Percentiles rank a stretch among this genome's conserved stretches.
phyloP scores from a whole-genome alignment of 2,888 invertebrate genomes.

The Volucella bombylans region DNA sequence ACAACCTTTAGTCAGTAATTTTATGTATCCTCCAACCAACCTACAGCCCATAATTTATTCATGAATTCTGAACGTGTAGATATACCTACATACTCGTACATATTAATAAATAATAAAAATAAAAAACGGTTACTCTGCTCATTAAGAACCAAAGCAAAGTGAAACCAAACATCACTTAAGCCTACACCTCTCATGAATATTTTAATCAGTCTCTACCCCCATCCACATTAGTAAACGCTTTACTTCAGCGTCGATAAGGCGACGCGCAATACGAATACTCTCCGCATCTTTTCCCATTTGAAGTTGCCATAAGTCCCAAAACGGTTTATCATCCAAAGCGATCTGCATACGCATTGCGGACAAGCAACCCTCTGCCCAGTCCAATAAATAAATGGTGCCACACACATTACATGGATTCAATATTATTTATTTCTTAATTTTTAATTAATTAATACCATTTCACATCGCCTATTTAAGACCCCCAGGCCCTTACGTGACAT shows the following conservation, averaged over 20 bases:
- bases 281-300: conserved; percentile 23
- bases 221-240: neutral
- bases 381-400: conserved; percentile 25
- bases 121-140: neutral
- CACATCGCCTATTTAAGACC: conserved; percentile 46
- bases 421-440: conserved; percentile 21
- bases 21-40: neutral
- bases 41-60: neutral
- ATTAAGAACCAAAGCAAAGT: conserved; percentile 2
- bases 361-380: conserved; percentile 9
- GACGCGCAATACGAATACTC: neutral
- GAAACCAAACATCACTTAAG: conserved; percentile 18
- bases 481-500: conserved; percentile 61
- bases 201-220: neutral
- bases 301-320: conserved; percentile 35
- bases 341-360: conserved; percentile 36
- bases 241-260: conserved; percentile 8
- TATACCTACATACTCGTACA: neutral
- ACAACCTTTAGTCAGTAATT: too few relatives aligned
- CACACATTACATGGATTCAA: conserved; percentile 38
- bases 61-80: too few relatives aligned
- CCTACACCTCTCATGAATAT: conserved; percentile 1
- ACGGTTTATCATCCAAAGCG: conserved; percentile 50
- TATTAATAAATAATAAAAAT: neutral
- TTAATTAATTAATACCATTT: conserved; percentile 52